Percentiles rank a stretch among this genome's conserved stretches.
Conservation (phyloP, 2,113 vertebrate species). For the Trogon surrucura region DNA sequence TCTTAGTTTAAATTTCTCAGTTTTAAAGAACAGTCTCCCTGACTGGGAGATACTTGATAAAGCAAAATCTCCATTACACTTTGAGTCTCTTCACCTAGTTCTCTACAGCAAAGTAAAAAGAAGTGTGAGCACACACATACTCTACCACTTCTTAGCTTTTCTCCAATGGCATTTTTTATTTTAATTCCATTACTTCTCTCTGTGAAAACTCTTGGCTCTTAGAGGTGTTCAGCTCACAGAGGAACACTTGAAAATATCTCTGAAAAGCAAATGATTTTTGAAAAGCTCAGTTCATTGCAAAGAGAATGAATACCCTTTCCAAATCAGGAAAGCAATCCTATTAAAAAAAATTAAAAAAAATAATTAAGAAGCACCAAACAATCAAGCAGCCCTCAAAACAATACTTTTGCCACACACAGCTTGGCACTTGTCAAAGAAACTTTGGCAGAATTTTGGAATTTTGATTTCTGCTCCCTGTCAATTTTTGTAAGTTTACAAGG, state of each 20-base stretch:
- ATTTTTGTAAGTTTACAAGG: neutral
- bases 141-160: neutral
- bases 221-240: neutral
- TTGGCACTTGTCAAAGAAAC: neutral
- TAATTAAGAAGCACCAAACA: neutral
- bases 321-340: neutral
- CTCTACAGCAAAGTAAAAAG: neutral
- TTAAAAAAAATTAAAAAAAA: neutral
- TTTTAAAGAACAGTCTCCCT: neutral
- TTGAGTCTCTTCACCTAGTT: neutral
- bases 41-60: neutral
- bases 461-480: neutral
- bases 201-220: neutral
- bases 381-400: neutral
- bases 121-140: neutral
- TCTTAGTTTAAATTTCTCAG: neutral
- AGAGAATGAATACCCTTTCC: neutral
- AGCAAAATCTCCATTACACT: neutral
- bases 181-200: neutral
- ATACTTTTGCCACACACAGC: rapidly evolving
- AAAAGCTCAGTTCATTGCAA: neutral
- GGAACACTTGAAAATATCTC: neutral
- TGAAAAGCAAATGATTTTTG: neutral
- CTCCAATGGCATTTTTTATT: neutral
- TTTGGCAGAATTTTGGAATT: neutral